Conservation (phyloP, 2,888 invertebrate species). For the Chloroclysta siterata region DNA sequence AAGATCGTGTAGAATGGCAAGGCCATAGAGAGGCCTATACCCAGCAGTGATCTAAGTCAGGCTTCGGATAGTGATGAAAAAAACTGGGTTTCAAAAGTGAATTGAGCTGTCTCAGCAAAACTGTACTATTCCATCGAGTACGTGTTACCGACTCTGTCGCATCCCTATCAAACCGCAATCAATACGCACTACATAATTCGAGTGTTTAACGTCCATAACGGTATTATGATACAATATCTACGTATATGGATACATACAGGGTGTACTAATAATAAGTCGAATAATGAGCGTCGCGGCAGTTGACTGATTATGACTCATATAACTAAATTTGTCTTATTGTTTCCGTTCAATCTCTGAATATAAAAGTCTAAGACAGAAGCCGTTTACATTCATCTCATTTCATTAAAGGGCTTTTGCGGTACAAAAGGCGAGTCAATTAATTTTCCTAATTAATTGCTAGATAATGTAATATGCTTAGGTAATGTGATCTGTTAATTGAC, state of each 20-base stretch:
- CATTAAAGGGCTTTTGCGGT: too few species aligned
- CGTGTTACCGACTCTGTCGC: slow-evolving; percentile 9
- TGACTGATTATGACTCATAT: background rate
- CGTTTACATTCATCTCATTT: too few species aligned
- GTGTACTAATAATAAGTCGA: slow-evolving; percentile 1
- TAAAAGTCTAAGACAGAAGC: too few species aligned
- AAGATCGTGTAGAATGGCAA: too few species aligned
- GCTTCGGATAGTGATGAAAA: too few species aligned
- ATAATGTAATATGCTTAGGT: too few species aligned
- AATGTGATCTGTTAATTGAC: too few species aligned
- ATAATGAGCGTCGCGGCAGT: background rate
- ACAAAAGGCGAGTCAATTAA: too few species aligned
- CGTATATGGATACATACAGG: slow-evolving; percentile 9
- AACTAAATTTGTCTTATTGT: background rate
- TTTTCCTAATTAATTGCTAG: too few species aligned
- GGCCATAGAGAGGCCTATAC: too few species aligned
- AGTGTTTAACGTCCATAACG: slow-evolving; percentile 33
- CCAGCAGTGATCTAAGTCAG: too few species aligned
- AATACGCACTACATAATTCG: slow-evolving; percentile 35
- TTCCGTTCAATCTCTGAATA: background rate
- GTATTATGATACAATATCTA: slow-evolving; percentile 26
- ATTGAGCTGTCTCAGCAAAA: background rate
- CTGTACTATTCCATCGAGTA: background rate
- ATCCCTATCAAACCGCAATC: slow-evolving; percentile 33
- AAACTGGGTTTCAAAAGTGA: background rate